These are phyloP conservation scores for Pachycephala philippinensis DNA, from an alignment of 2,113 vertebrate genomes.

Conservation along the genomic window DNA sequence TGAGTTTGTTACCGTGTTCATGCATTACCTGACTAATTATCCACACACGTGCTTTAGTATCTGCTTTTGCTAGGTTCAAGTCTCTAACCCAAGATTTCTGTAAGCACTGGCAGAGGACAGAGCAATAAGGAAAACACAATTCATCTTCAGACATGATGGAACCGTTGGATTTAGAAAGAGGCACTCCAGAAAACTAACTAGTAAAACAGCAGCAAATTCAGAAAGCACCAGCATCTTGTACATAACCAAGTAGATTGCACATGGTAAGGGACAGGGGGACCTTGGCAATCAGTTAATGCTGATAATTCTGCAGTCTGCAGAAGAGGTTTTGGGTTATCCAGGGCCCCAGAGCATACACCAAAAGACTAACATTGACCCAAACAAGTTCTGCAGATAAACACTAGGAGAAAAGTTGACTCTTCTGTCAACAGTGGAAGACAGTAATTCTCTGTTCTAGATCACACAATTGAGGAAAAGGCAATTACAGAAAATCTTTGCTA, in stretches of 20 bases:
- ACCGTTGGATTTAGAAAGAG: background rate
- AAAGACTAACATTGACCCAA: background rate
- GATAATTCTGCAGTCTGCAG: background rate
- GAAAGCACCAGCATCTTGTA: background rate
- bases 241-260: background rate
- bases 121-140: background rate
- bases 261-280: background rate
- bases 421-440: background rate
- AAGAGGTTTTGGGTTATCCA: background rate
- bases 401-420: background rate
- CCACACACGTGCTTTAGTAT: background rate
- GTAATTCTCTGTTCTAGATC: background rate
- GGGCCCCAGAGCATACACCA: background rate
- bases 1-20: background rate
- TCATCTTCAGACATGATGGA: background rate
- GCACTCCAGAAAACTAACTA: background rate
- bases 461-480: background rate
- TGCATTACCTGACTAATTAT: accelerated
- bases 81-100: background rate
- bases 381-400: background rate
- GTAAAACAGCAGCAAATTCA: background rate
- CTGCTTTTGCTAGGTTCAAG: background rate
- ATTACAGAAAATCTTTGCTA: background rate
- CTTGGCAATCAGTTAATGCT: background rate
- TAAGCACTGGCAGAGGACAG: background rate